phyloP scores from a whole-genome alignment of 1,140 invertebrate species.

The Parasteatoda tepidariorum region DNA sequence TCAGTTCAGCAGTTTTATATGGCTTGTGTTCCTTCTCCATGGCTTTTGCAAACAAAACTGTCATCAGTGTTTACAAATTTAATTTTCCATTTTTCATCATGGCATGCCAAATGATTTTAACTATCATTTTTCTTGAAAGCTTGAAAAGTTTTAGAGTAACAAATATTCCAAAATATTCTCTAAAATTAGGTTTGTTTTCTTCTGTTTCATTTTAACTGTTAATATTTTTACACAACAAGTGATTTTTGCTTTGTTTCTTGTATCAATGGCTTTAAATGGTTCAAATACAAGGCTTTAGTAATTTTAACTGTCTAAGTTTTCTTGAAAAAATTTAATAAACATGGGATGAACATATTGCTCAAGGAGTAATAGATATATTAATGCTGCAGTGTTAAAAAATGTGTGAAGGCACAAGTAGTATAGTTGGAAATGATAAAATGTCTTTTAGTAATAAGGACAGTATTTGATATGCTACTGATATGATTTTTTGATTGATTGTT shows the following conservation, averaged over 20 bases:
- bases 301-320: too few species aligned
- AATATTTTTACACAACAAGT: not conserved
- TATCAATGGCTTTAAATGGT: not conserved
- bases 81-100: constrained; percentile 71
- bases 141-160: constrained; percentile 55
- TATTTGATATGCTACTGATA: too few species aligned
- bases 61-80: constrained; percentile 69
- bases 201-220: not conserved
- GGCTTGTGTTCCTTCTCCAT: constrained; percentile 69
- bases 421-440: too few species aligned
- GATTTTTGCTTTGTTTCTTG: not conserved
- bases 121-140: constrained; percentile 66
- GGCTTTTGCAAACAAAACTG: constrained; percentile 71
- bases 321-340: too few species aligned
- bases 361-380: too few species aligned
- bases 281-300: not conserved
- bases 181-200: constrained; percentile 29
- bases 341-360: too few species aligned
- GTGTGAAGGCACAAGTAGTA: too few species aligned
- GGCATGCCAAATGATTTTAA: constrained; percentile 69
- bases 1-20: constrained; percentile 66
- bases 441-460: too few species aligned
- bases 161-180: constrained; percentile 27
- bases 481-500: too few species aligned
- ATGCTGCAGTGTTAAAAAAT: too few species aligned